These are phyloP conservation scores for Holothuria leucospilota DNA, from an alignment of 53 echinoderm and acorn worm genomes.

Conservation along the genomic window DNA sequence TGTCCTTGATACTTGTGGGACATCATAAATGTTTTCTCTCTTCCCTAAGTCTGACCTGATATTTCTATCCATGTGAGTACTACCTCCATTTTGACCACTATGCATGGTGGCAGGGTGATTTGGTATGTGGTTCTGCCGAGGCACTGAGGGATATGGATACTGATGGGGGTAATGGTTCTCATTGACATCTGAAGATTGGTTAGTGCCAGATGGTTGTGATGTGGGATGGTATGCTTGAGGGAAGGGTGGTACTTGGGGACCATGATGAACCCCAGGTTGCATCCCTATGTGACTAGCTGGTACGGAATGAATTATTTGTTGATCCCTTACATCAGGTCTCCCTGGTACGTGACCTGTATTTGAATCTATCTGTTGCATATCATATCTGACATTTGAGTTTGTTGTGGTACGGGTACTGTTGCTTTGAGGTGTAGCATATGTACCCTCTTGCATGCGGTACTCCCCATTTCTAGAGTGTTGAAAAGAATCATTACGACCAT, in stretches of 20 bases:
- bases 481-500: not conserved
- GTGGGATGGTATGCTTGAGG: conserved; percentile 33
- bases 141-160: conserved; percentile 12
- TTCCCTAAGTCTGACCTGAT: not conserved
- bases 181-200: too few relatives aligned
- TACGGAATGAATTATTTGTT: too few relatives aligned
- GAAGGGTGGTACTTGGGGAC: conserved; percentile 11
- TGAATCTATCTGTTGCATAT: too few relatives aligned
- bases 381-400: too few relatives aligned
- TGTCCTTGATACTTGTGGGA: conserved; percentile 8
- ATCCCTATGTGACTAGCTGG: too few relatives aligned
- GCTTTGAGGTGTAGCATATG: too few relatives aligned
- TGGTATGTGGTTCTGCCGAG: not conserved
- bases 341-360: too few relatives aligned
- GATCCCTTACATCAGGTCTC: too few relatives aligned
- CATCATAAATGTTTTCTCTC: not conserved
- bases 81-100: conserved; percentile 10
- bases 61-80: not conserved
- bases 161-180: not conserved
- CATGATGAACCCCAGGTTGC: too few relatives aligned
- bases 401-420: too few relatives aligned
- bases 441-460: too few relatives aligned
- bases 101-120: not conserved
- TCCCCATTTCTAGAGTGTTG: too few relatives aligned
- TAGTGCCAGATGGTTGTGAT: not conserved